Evolutionary conservation across 1,140 invertebrate species (phyloP).

Genomic region (Hyphantria cunea): DNA sequence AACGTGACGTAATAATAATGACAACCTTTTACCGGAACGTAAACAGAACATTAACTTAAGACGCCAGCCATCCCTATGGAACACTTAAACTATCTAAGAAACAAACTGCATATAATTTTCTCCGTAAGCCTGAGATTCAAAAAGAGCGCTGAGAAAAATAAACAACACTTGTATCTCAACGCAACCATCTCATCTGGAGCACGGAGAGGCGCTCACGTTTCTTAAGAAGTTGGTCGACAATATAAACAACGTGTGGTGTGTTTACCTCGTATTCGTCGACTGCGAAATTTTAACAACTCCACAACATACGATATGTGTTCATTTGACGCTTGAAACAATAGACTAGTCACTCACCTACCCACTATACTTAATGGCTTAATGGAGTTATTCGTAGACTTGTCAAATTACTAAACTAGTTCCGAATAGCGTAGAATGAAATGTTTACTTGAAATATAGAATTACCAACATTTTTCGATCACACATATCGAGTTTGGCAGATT

Average conservation of each 20-base stretch:
- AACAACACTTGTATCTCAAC: slow-evolving; percentile 71
- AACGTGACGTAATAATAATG: slow-evolving; percentile 17
- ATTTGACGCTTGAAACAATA: slow-evolving; percentile 8
- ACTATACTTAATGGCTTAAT: neutral
- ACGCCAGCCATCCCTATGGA: slow-evolving; percentile 28
- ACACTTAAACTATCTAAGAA: slow-evolving; percentile 56
- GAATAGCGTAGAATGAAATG: too few relatives aligned
- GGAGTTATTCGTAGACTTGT: slow-evolving; percentile 5
- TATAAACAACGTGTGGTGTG: slow-evolving; percentile 62
- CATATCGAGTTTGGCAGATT: too few relatives aligned
- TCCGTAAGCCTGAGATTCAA: slow-evolving; percentile 52
- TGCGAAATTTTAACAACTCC: slow-evolving; percentile 40
- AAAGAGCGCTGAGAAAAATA: slow-evolving; percentile 61
- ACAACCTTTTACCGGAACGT: slow-evolving; percentile 13
- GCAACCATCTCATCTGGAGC: slow-evolving; percentile 66
- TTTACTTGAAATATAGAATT: too few relatives aligned
- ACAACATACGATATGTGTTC: neutral
- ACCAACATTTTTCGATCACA: too few relatives aligned
- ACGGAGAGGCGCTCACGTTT: slow-evolving; percentile 53
- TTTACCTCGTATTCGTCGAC: slow-evolving; percentile 50
- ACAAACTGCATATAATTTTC: slow-evolving; percentile 66
- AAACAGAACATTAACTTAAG: slow-evolving; percentile 15
- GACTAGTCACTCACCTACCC: neutral
- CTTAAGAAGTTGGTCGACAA: slow-evolving; percentile 56
- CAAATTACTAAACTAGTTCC: neutral